These are phyloP conservation scores for Catharus minimus DNA, from an alignment of 2,113 vertebrate species.

Conservation along the genomic window DNA sequence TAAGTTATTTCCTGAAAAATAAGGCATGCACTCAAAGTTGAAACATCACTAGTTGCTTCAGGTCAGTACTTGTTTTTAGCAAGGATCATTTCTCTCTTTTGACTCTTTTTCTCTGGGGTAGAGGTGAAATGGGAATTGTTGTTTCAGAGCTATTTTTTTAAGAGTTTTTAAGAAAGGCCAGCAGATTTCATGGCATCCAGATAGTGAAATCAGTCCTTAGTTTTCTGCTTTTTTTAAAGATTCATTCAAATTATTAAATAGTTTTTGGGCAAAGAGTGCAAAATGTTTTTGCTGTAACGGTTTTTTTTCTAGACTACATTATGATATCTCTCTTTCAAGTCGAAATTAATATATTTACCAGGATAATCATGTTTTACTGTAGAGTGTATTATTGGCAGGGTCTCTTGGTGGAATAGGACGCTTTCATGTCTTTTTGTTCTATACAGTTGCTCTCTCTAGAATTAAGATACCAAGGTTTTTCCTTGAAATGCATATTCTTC, in stretches of 20 bases:
- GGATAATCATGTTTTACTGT: not conserved
- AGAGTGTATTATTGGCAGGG: not conserved
- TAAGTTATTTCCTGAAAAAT: constrained; percentile 50
- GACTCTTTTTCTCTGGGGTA: not conserved
- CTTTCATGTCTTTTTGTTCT: not conserved
- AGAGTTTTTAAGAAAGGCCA: not conserved
- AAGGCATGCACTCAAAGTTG: not conserved
- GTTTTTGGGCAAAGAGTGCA: not conserved
- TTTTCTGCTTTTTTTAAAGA: not conserved
- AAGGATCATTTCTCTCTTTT: not conserved
- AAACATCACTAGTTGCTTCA: constrained; percentile 6
- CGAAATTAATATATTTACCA: not conserved
- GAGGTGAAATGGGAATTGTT: not conserved
- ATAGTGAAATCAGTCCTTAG: not conserved
- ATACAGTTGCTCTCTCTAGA: not conserved
- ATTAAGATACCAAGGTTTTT: not conserved
- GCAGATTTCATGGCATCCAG: not conserved
- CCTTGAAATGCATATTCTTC: not conserved
- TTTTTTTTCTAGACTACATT: not conserved
- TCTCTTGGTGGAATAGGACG: not conserved
- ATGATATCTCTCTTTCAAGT: not conserved
- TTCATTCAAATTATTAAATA: not conserved
- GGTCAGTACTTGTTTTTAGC: not conserved
- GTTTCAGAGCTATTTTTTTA: not conserved
- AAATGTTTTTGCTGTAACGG: not conserved